These are phyloP conservation scores for Triplophysa rosa DNA, from an alignment of 2,113 vertebrate species.

Conservation along the genomic window DNA sequence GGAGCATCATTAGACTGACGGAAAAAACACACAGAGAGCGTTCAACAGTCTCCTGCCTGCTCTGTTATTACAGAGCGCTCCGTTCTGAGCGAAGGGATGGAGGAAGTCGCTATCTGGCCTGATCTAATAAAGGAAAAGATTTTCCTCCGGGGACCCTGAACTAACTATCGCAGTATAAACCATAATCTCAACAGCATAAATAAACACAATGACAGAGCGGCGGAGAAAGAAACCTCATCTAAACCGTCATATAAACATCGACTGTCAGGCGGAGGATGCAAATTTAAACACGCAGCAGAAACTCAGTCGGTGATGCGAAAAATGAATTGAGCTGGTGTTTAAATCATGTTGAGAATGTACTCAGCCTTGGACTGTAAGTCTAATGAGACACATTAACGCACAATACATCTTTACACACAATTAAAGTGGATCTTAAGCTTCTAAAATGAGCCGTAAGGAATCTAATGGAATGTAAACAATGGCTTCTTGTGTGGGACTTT, in stretches of 20 bases:
- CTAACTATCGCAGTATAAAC: slow-evolving; percentile 27
- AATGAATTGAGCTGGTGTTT: slow-evolving; percentile 13
- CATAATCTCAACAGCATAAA: slow-evolving; percentile 13
- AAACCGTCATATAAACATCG: slow-evolving; percentile 3
- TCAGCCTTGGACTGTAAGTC: slow-evolving; percentile 16
- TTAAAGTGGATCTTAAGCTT: slow-evolving; percentile 15
- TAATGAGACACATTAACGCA: slow-evolving; percentile 41
- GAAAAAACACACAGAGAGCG: slow-evolving; percentile 14
- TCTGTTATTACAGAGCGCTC: slow-evolving; percentile 31
- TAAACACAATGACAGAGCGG: not conserved
- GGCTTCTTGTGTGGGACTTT: slow-evolving; percentile 5
- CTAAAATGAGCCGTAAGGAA: slow-evolving; percentile 22
- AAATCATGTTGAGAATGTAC: slow-evolving; percentile 26
- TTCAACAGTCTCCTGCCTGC: slow-evolving; percentile 31
- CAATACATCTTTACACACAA: slow-evolving; percentile 37
- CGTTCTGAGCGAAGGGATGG: not conserved
- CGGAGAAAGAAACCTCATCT: not conserved
- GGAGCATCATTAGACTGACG: slow-evolving; percentile 40
- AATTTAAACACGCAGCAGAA: slow-evolving; percentile 3
- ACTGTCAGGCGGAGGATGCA: not conserved
- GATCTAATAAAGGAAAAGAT: slow-evolving; percentile 29
- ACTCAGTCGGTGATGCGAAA: not conserved
- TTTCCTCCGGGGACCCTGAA: slow-evolving; percentile 17
- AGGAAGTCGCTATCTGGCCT: slow-evolving; percentile 6
- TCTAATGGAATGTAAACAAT: slow-evolving; percentile 30